These are phyloP conservation scores for Aphelenchoides avenae DNA, from an alignment of 1,140 invertebrate genomes.

Conservation along the genomic window DNA sequence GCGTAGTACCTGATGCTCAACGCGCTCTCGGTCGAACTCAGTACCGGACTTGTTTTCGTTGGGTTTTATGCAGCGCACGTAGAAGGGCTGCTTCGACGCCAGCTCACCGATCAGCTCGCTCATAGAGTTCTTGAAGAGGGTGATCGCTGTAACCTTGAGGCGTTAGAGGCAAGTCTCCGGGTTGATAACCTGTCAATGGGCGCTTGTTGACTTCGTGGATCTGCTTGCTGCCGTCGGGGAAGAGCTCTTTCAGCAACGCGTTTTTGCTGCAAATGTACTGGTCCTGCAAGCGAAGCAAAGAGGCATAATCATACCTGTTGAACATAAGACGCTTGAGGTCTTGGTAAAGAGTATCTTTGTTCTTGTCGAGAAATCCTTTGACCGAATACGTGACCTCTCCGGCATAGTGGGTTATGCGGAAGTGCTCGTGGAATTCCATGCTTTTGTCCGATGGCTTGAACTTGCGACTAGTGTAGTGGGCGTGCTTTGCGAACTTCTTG, in stretches of 20 bases:
- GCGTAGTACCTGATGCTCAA: constrained; percentile 66
- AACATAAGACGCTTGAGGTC: constrained; percentile 74
- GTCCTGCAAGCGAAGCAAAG: constrained; percentile 68
- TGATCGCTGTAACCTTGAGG: constrained; percentile 42
- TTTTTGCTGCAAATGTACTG: constrained; percentile 70
- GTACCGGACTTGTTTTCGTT: constrained; percentile 72
- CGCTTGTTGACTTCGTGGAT: constrained; percentile 68
- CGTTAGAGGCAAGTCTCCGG: constrained; percentile 35
- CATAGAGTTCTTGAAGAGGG: constrained; percentile 48
- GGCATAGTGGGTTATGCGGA: constrained; percentile 72
- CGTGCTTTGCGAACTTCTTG: constrained; percentile 95
- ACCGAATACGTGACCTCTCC: constrained; percentile 70
- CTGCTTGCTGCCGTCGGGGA: constrained; percentile 28
- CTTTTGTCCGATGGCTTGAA: constrained; percentile 84
- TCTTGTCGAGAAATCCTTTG: constrained; percentile 73
- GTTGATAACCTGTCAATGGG: constrained; percentile 12
- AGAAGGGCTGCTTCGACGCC: constrained; percentile 70
- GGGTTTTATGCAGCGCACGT: constrained; percentile 73
- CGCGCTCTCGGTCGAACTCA: constrained; percentile 71
- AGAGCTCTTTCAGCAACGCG: constrained; percentile 60
- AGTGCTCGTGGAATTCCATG: constrained; percentile 77
- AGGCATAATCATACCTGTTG: constrained; percentile 63
- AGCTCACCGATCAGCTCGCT: constrained; percentile 45
- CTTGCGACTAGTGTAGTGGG: constrained; percentile 86
- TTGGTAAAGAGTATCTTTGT: constrained; percentile 71